phyloP scores from a whole-genome alignment of 1,140 invertebrate genomes.

The Euschistus heros region DNA sequence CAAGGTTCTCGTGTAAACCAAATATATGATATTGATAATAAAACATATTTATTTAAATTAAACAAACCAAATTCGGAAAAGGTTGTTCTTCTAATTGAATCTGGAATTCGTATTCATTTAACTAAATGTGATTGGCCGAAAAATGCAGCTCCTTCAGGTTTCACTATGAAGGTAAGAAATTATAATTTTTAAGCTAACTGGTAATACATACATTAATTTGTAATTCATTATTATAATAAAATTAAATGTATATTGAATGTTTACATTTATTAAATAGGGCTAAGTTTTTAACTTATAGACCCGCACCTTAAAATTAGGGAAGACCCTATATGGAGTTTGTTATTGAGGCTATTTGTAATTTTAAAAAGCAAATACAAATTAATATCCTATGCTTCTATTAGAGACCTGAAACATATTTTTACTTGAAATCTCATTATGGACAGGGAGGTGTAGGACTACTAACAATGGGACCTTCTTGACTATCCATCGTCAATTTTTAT shows the following conservation, averaged over 20 bases:
- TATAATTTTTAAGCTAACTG: too few relatives aligned
- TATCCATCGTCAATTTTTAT: too few relatives aligned
- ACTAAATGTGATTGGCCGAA: conserved; percentile 98
- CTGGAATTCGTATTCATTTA: conserved; percentile 83
- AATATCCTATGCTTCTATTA: neutral
- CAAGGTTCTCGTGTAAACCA: conserved; percentile 90
- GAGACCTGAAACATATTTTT: too few relatives aligned
- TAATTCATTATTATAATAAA: neutral
- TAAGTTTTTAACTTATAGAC: neutral
- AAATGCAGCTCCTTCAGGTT: conserved; percentile 87
- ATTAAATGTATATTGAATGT: neutral
- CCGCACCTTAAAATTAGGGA: neutral
- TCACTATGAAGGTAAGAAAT: conserved; percentile 82
- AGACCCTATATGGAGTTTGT: too few relatives aligned
- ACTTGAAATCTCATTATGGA: too few relatives aligned
- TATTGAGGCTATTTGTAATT: neutral
- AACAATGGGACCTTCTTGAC: too few relatives aligned
- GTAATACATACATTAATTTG: neutral
- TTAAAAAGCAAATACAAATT: neutral
- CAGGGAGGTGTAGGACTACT: too few relatives aligned
- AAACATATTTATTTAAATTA: conserved; percentile 89
- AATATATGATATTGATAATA: conserved; percentile 95
- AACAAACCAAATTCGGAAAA: conserved; percentile 68
- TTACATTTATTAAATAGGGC: neutral
- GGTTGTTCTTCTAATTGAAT: conserved; percentile 81